phyloP scores from a whole-genome alignment of 2,113 vertebrate species.

The Indri indri region DNA sequence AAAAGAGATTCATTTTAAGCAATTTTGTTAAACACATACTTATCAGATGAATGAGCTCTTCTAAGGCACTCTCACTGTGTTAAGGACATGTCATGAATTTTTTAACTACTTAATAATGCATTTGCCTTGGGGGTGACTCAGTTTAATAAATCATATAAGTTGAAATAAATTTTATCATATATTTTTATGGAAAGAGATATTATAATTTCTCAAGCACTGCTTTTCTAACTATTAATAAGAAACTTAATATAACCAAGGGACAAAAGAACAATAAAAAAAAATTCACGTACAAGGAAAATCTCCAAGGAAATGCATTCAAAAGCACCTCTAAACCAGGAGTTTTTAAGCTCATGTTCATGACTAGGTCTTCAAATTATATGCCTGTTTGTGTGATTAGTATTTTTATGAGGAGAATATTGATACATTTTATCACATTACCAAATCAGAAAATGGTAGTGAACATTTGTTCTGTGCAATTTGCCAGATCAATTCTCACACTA shows the following conservation, averaged over 20 bases:
- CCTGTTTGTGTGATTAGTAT: not conserved
- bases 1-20: conserved; percentile 38
- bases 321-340: not conserved
- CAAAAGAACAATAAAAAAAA: not conserved
- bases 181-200: conserved; percentile 30
- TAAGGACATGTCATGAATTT: conserved; percentile 47
- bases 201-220: conserved; percentile 33
- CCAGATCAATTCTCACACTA: not conserved
- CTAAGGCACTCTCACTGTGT: not conserved
- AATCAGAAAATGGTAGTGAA: not conserved
- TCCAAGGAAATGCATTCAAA: not conserved
- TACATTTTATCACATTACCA: not conserved
- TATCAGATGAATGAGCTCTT: conserved; percentile 22
- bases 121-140: conserved; percentile 64
- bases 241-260: not conserved
- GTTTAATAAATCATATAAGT: conserved; percentile 69
- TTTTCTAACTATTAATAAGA: not conserved
- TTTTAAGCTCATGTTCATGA: not conserved
- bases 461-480: not conserved
- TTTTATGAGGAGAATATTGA: not conserved
- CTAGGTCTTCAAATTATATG: not conserved
- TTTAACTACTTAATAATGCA: conserved; percentile 70
- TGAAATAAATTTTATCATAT: conserved; percentile 48
- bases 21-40: conserved; percentile 67
- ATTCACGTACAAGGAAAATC: not conserved